These are phyloP conservation scores for Oligia fasciuncula DNA, from an alignment of 2,888 invertebrate species.

Conservation along the genomic window DNA sequence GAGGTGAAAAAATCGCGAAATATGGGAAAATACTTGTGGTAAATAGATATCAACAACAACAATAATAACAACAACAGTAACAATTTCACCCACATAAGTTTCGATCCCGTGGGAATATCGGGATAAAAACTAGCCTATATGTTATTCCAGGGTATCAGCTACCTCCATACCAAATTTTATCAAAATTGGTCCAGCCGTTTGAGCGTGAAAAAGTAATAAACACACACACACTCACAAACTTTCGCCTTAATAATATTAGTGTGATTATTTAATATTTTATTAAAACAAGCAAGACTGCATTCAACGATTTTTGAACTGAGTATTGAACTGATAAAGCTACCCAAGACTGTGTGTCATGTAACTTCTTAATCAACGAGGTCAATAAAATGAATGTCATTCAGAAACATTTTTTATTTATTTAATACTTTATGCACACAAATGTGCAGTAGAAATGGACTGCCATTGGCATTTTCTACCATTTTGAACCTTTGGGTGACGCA, in stretches of 20 bases:
- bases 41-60: neutral
- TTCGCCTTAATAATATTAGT: too few species aligned
- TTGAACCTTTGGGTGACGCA: too few species aligned
- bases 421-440: neutral
- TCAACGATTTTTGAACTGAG: neutral
- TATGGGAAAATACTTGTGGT: neutral
- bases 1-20: neutral
- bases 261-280: neutral
- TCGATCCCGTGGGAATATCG: too few species aligned
- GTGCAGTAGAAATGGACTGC: too few species aligned
- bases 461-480: neutral
- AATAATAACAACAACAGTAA: neutral
- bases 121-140: too few species aligned
- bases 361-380: neutral
- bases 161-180: too few species aligned
- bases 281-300: neutral
- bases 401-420: too few species aligned
- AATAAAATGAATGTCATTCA: neutral
- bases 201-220: too few species aligned
- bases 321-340: neutral
- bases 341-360: neutral
- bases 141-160: too few species aligned
- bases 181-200: too few species aligned
- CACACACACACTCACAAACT: too few species aligned
- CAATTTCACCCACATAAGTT: neutral